Evolutionary conservation across 2,888 invertebrate genomes (phyloP).

Genomic region (Ennomos erosarius): DNA sequence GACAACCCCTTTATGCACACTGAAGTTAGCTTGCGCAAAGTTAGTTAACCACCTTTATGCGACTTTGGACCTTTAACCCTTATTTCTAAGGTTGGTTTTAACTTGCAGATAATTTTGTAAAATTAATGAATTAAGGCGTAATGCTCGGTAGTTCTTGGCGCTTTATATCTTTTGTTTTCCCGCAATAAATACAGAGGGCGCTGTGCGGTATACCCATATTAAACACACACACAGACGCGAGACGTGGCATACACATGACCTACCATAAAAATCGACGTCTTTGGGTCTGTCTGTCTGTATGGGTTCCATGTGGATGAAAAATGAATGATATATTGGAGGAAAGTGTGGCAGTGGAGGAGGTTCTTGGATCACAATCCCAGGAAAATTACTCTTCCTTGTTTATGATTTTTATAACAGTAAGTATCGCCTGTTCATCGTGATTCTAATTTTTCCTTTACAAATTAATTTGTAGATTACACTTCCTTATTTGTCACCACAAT

Average conservation of each 20-base stretch:
- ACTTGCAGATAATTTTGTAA: constrained; percentile 52
- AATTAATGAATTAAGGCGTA: constrained; percentile 82
- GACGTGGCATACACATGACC: constrained; percentile 17
- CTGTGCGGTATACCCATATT: constrained; percentile 30
- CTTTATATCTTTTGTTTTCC: constrained; percentile 73
- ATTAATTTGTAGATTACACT: no score
- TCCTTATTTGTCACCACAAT: constrained; percentile 8
- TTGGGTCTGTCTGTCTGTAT: constrained; percentile 21
- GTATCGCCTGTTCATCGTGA: no score
- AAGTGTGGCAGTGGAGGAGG: constrained; percentile 21
- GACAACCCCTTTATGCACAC: constrained; percentile 83
- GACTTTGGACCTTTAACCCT: constrained; percentile 16
- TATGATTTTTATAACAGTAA: no score
- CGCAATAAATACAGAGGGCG: constrained; percentile 55
- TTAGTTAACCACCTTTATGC: constrained; percentile 32
- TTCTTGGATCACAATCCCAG: constrained; percentile 8
- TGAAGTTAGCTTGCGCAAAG: constrained; percentile 73
- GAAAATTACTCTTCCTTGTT: constrained; percentile 19
- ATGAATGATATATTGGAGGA: constrained; percentile 15
- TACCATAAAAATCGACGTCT: constrained; percentile 34
- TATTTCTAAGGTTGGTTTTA: constrained; percentile 20
- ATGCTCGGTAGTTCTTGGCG: constrained; percentile 74
- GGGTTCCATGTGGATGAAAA: constrained; percentile 15
- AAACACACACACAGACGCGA: constrained; percentile 14
- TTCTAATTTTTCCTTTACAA: no score